phyloP scores from a whole-genome alignment of 1,140 invertebrate species.

The Liolophura sinensis region DNA sequence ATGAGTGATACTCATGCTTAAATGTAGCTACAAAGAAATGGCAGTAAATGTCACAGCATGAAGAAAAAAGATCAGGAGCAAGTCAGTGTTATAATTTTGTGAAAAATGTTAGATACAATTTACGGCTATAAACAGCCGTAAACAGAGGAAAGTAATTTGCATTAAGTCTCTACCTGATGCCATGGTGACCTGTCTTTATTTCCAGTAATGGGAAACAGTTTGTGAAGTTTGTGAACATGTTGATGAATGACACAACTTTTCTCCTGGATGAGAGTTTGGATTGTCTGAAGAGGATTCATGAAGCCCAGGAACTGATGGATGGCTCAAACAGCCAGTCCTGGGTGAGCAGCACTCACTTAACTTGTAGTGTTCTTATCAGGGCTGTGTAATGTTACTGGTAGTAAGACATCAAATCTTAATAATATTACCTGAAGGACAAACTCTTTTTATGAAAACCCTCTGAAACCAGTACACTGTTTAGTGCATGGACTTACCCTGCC shows the following conservation, averaged over 20 bases:
- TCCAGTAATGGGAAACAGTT: slow-evolving; percentile 75
- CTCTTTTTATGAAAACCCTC: background rate
- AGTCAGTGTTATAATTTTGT: too few relatives aligned
- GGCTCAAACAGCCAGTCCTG: slow-evolving; percentile 71
- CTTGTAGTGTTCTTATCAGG: background rate
- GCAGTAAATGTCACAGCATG: too few relatives aligned
- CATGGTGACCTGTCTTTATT: slow-evolving; percentile 11
- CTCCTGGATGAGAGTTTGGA: slow-evolving; percentile 94
- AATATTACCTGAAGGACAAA: background rate
- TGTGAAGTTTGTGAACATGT: slow-evolving; percentile 97
- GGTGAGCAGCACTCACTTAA: slow-evolving; percentile 23
- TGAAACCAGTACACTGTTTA: background rate
- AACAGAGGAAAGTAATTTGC: too few relatives aligned
- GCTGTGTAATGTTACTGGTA: too few relatives aligned
- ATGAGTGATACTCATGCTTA: too few relatives aligned
- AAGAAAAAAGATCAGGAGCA: too few relatives aligned
- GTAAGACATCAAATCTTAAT: too few relatives aligned
- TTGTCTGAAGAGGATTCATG: slow-evolving; percentile 92
- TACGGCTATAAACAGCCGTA: too few relatives aligned
- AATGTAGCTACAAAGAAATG: too few relatives aligned
- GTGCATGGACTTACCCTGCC: too few relatives aligned
- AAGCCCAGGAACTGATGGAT: slow-evolving; percentile 86
- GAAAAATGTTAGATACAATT: too few relatives aligned
- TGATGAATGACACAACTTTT: slow-evolving; percentile 99
- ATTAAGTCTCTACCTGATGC: too few relatives aligned